Percentiles rank a stretch among this genome's conserved stretches.
Conservation (phyloP, 2,113 vertebrate species). For the Melanocharis versteri region DNA sequence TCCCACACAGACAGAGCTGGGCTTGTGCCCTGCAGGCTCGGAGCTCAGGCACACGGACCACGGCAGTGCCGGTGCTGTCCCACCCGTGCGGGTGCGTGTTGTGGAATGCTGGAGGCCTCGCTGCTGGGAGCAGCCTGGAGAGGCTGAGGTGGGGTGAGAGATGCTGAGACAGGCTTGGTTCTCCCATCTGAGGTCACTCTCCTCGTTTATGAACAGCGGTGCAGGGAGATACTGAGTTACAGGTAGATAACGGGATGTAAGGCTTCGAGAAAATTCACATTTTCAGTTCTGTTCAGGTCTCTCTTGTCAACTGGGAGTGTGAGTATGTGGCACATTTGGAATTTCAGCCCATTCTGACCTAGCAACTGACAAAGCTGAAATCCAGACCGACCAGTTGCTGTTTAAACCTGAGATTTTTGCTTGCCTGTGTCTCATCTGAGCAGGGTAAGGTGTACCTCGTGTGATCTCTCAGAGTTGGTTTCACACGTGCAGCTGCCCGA, state of each 20-base stretch:
- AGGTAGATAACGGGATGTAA: not conserved
- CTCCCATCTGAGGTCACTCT: not conserved
- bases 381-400: not conserved
- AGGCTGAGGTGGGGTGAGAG: not conserved
- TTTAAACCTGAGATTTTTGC: not conserved
- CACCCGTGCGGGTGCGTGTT: fast-evolving
- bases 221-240: not conserved
- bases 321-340: not conserved
- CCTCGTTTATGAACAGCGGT: fast-evolving
- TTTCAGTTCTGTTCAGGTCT: not conserved
- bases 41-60: fast-evolving
- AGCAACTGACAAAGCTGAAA: not conserved
- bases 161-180: not conserved
- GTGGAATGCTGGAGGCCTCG: not conserved
- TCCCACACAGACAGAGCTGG: not conserved
- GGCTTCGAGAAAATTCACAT: not conserved
- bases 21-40: fast-evolving
- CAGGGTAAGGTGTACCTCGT: not conserved
- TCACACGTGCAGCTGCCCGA: not conserved
- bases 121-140: not conserved
- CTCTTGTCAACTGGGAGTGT: not conserved
- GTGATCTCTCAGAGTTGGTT: not conserved
- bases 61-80: fast-evolving
- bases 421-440: not conserved
- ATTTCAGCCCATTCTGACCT: not conserved